Evolutionary conservation across 2,797 vertebrate species (phyloP).

Genomic region (Tokudaia tokunoshimensis): DNA sequence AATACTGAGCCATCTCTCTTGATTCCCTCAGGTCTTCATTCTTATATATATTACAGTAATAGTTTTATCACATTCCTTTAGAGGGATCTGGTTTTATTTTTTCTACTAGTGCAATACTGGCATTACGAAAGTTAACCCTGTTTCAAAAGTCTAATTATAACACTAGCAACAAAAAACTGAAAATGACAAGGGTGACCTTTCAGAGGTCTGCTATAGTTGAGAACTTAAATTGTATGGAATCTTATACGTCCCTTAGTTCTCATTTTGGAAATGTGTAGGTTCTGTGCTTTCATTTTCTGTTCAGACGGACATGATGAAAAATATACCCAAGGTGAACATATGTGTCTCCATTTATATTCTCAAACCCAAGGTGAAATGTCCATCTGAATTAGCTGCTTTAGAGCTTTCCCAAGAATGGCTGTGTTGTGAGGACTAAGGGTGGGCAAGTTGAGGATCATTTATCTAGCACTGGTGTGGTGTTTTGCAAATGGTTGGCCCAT

Average conservation of each 20-base stretch:
- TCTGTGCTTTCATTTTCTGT: conserved; percentile 57
- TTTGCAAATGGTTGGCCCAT: too few relatives aligned
- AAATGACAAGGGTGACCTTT: conserved; percentile 24
- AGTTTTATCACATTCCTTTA: too few relatives aligned
- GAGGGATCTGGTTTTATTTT: too few relatives aligned
- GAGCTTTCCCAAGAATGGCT: conserved; percentile 16
- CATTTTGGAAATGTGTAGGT: neutral
- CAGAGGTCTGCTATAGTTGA: neutral
- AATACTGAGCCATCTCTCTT: too few relatives aligned
- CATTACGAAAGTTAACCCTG: too few relatives aligned
- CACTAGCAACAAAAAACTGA: neutral
- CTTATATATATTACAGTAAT: too few relatives aligned
- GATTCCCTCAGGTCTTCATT: too few relatives aligned
- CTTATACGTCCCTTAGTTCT: neutral
- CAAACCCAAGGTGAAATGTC: conserved; percentile 39
- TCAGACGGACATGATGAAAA: conserved; percentile 39
- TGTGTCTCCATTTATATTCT: conserved; percentile 37
- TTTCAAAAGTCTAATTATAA: too few relatives aligned
- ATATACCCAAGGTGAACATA: conserved; percentile 39
- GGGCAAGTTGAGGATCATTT: conserved; percentile 13
- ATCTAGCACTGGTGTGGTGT: neutral
- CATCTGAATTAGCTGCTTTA: conserved; percentile 19
- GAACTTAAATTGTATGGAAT: conserved; percentile 9
- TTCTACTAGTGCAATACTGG: too few relatives aligned
- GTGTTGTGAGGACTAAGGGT: neutral